These are phyloP conservation scores for Epinephelus malabaricus DNA, from an alignment of 2,797 vertebrate genomes.

Conservation along the genomic window DNA sequence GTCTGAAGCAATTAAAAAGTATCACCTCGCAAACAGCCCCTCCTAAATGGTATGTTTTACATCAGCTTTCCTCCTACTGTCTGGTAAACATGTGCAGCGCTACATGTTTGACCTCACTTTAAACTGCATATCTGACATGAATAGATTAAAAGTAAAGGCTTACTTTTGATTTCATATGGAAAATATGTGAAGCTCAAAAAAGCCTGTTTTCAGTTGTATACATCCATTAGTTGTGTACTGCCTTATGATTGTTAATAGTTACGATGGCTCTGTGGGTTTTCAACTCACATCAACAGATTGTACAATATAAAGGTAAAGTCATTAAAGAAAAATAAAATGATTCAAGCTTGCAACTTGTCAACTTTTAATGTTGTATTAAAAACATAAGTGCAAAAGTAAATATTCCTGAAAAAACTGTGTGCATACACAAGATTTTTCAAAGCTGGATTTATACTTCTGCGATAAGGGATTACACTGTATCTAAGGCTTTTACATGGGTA, in stretches of 20 bases:
- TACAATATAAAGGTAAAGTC: neutral
- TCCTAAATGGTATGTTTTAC: conserved; percentile 74
- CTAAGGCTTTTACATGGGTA: too few species aligned
- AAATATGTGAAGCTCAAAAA: conserved; percentile 28
- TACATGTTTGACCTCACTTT: conserved; percentile 68
- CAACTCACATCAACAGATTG: neutral
- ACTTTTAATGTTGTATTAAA: neutral
- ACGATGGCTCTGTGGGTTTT: conserved; percentile 10
- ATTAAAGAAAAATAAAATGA: neutral
- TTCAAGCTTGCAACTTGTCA: neutral
- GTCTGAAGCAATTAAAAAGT: conserved; percentile 89
- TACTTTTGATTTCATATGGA: conserved; percentile 52
- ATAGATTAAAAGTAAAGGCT: conserved; percentile 54
- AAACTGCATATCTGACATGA: conserved; percentile 48
- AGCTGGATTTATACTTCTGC: neutral
- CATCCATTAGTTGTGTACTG: conserved; percentile 30
- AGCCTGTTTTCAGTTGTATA: conserved; percentile 29
- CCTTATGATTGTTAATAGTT: neutral
- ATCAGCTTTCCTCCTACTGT: conserved; percentile 65
- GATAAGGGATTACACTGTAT: too few species aligned
- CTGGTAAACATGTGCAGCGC: conserved; percentile 43
- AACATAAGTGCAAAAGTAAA: neutral
- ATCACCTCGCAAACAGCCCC: conserved; percentile 82
- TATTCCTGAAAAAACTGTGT: neutral
- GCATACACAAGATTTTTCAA: neutral